These are phyloP conservation scores for Neotragus pygmaeus DNA, from an alignment of 2,113 vertebrate genomes.

Conservation along the genomic window DNA sequence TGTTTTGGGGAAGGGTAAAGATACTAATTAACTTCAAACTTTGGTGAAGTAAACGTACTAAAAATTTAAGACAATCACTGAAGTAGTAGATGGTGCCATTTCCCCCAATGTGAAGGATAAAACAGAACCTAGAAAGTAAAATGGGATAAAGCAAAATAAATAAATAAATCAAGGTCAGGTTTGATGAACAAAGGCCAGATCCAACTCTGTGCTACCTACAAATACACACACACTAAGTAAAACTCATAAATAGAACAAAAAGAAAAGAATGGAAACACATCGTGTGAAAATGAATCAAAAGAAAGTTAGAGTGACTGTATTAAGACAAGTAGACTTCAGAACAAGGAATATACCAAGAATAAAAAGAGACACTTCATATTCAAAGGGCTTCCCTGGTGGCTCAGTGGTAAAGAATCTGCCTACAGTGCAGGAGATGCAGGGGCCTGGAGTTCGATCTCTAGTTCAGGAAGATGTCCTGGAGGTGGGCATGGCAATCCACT, in stretches of 20 bases:
- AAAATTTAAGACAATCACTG: not conserved
- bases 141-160: not conserved
- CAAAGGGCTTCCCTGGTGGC: not conserved
- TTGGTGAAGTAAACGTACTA: not conserved
- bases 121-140: not conserved
- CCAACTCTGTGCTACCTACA: not conserved
- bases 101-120: not conserved
- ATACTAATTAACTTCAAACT: not conserved
- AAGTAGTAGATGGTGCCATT: not conserved
- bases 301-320: not conserved
- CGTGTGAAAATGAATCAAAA: not conserved
- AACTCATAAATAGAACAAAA: not conserved
- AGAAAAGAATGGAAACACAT: not conserved
- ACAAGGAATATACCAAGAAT: not conserved
- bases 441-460: not conserved
- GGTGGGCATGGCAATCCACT: fast-evolving
- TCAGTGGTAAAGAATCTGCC: not conserved
- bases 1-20: not conserved
- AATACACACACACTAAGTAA: not conserved
- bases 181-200: not conserved
- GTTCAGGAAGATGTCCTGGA: not conserved
- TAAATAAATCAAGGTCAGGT: not conserved
- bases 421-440: fast-evolving
- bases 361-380: not conserved
- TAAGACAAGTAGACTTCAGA: not conserved